A percentile compares a stretch with the other conserved stretches of the same genome.
phyloP scores from a whole-genome alignment of 2,113 vertebrate species.

The Brienomyrus brachyistius region DNA sequence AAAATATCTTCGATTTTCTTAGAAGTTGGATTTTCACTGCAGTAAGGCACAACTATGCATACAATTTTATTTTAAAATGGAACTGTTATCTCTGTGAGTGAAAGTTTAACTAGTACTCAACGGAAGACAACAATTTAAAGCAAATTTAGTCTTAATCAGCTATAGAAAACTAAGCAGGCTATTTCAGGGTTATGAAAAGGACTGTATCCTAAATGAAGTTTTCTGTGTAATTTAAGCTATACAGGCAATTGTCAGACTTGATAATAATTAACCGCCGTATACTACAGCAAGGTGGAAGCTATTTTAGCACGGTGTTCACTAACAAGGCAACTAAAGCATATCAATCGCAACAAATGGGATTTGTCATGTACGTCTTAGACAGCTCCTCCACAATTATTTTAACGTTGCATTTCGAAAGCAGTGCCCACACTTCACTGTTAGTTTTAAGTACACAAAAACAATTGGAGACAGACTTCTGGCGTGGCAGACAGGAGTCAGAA shows the following conservation, averaged over 20 bases:
- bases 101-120: background rate
- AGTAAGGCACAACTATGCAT: background rate
- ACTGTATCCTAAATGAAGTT: background rate
- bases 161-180: background rate
- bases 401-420: background rate
- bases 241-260: background rate
- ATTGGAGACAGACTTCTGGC: conserved; percentile 3
- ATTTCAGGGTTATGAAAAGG: background rate
- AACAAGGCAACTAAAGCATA: background rate
- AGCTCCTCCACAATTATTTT: background rate
- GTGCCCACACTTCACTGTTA: background rate
- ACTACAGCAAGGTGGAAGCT: background rate
- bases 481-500: background rate
- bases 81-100: background rate
- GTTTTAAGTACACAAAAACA: background rate
- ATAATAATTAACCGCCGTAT: background rate
- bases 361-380: background rate
- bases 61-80: background rate
- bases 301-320: background rate
- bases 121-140: background rate
- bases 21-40: background rate
- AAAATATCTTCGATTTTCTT: background rate
- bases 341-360: background rate
- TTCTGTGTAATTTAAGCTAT: background rate
- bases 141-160: background rate